Conservation (phyloP, 2,113 vertebrate genomes). For the Melanerpes aurifrons region DNA sequence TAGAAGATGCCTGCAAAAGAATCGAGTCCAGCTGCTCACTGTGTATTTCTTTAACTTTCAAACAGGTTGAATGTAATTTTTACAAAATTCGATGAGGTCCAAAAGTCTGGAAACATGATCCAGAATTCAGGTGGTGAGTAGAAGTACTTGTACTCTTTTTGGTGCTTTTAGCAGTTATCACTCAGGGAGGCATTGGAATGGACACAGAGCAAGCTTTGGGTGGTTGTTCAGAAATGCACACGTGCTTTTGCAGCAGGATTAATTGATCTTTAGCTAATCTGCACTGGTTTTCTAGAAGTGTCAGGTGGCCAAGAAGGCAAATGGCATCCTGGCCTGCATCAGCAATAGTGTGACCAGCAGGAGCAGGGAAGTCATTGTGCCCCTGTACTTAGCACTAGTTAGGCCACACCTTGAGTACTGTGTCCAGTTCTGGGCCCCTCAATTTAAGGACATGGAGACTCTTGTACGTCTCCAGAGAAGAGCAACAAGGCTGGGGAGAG, state of each 20-base stretch:
- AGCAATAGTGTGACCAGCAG: too few relatives aligned
- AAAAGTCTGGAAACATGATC: slow-evolving; percentile 97
- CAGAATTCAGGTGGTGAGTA: slow-evolving; percentile 89
- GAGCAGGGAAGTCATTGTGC: too few relatives aligned
- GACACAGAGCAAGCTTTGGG: background rate
- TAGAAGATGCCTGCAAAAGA: background rate
- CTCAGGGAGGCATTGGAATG: background rate
- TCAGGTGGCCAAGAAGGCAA: background rate
- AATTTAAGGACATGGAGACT: too few relatives aligned
- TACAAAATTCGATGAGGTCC: slow-evolving; percentile 97
- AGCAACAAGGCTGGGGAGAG: too few relatives aligned
- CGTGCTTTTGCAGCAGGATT: background rate
- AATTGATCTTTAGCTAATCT: background rate
- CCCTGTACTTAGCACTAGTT: too few relatives aligned
- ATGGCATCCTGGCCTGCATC: too few relatives aligned
- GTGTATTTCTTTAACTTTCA: slow-evolving; percentile 31
- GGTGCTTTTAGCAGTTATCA: background rate
- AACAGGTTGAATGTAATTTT: slow-evolving; percentile 98
- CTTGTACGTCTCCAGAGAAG: too few relatives aligned
- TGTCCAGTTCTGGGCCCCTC: too few relatives aligned
- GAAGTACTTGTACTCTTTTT: background rate
- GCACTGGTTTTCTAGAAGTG: background rate
- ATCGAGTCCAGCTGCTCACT: background rate
- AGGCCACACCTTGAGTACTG: too few relatives aligned
- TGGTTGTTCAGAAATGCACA: background rate